These are phyloP conservation scores for Calcarius ornatus DNA, from an alignment of 2,113 vertebrate genomes.

Conservation along the genomic window DNA sequence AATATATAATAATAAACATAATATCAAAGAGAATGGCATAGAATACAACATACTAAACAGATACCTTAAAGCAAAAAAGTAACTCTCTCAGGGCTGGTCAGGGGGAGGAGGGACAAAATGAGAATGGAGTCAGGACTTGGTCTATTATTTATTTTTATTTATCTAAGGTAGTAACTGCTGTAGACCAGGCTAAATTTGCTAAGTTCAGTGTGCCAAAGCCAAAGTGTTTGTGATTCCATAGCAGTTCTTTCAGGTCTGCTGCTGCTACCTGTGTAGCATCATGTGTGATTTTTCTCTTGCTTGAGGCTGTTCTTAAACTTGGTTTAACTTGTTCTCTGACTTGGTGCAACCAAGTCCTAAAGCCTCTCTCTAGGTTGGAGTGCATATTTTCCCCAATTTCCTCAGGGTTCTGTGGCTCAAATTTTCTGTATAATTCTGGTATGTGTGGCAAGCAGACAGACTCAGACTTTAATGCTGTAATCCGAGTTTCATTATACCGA, in stretches of 20 bases:
- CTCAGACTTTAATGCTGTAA: neutral
- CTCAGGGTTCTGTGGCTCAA: neutral
- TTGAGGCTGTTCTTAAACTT: neutral
- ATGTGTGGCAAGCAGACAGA: neutral
- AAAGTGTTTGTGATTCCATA: neutral
- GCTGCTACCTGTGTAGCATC: neutral
- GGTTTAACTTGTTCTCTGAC: neutral
- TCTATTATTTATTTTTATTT: neutral
- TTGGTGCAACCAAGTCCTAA: neutral
- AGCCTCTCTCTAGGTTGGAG: neutral
- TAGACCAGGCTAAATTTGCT: neutral
- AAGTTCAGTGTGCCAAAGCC: neutral
- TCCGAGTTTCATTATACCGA: conserved; percentile 26
- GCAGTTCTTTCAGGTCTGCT: neutral
- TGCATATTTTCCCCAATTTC: neutral
- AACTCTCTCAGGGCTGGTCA: neutral
- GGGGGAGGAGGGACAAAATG: neutral
- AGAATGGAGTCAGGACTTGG: neutral
- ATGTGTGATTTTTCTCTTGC: neutral
- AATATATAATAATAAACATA: neutral
- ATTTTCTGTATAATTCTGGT: neutral
- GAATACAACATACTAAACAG: neutral
- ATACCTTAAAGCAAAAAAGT: neutral
- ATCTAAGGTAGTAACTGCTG: neutral
- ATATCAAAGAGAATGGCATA: neutral